Percentiles rank a stretch among this genome's conserved stretches.
phyloP scores from a whole-genome alignment of 2,888 invertebrate species.

The Choristoneura rosaceana region DNA sequence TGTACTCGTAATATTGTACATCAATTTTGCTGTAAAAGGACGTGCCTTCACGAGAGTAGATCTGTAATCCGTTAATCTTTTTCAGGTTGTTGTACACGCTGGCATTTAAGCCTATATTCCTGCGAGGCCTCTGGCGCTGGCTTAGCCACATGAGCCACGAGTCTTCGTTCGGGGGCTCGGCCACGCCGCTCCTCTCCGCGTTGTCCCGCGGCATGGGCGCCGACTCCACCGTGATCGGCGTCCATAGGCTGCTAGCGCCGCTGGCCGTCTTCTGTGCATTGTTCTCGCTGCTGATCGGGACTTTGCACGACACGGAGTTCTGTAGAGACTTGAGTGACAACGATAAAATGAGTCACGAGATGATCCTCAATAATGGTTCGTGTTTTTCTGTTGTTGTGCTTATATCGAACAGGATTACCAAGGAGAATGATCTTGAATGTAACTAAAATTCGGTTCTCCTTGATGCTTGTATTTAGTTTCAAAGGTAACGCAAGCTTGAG shows the following conservation, averaged over 20 bases:
- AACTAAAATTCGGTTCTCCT: too few relatives aligned
- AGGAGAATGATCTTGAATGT: too few relatives aligned
- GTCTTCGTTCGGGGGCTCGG: slow-evolving; percentile 74
- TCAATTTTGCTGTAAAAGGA: too few relatives aligned
- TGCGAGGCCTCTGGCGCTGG: slow-evolving; percentile 90
- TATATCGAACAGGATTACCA: background rate
- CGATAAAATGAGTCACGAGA: slow-evolving; percentile 68
- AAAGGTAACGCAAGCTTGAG: too few relatives aligned
- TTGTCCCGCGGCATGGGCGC: slow-evolving; percentile 88
- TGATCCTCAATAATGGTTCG: slow-evolving; percentile 23
- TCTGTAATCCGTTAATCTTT: slow-evolving; percentile 18
- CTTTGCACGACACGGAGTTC: slow-evolving; percentile 95
- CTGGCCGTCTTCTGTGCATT: slow-evolving; percentile 94
- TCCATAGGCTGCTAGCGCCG: slow-evolving; percentile 90
- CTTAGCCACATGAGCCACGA: slow-evolving; percentile 75
- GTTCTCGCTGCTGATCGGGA: slow-evolving; percentile 92
- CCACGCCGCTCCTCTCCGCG: slow-evolving; percentile 87
- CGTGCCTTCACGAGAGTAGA: too few relatives aligned
- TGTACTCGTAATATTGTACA: too few relatives aligned
- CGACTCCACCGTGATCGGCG: slow-evolving; percentile 84
- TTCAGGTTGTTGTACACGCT: slow-evolving; percentile 90
- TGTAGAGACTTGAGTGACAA: slow-evolving; percentile 79
- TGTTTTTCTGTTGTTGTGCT: background rate
- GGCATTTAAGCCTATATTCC: slow-evolving; percentile 91
- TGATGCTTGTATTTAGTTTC: too few relatives aligned